Percentiles rank a stretch among this genome's conserved stretches.
Evolutionary conservation across 1,140 invertebrate species (phyloP).

Genomic region (Amphibalanus amphitrite): DNA sequence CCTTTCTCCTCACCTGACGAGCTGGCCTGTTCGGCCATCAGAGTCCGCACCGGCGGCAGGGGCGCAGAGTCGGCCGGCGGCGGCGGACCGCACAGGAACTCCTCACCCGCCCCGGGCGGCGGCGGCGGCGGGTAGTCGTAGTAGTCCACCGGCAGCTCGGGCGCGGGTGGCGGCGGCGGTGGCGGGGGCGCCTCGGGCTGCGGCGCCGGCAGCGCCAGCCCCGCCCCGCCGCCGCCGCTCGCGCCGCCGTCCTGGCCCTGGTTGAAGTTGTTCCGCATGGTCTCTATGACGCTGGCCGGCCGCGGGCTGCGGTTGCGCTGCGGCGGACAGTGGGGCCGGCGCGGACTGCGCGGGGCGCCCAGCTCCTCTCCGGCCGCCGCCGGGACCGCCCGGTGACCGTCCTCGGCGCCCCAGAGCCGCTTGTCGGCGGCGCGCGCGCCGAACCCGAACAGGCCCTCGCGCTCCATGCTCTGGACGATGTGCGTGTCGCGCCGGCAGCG

Average conservation of each 20-base stretch:
- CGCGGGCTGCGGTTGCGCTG: background rate
- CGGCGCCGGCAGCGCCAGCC: no score
- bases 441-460: background rate
- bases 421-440: background rate
- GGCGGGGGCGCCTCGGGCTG: background rate
- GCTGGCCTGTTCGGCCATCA: background rate
- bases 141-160: background rate
- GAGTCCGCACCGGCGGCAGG: background rate
- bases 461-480: background rate
- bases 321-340: background rate
- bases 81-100: background rate
- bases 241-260: background rate
- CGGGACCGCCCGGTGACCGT: background rate
- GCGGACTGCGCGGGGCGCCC: background rate
- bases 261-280: background rate
- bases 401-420: background rate
- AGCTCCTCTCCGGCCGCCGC: background rate
- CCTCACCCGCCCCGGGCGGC: background rate
- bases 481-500: background rate
- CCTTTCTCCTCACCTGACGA: background rate
- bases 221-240: no score
- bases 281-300: conserved; percentile 3
- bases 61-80: no score
- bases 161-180: background rate
- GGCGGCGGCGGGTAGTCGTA: background rate